Percentiles rank a stretch among this genome's conserved stretches.
phyloP scores from a whole-genome alignment of 2,888 invertebrate species.

The Ormia ochracea region DNA sequence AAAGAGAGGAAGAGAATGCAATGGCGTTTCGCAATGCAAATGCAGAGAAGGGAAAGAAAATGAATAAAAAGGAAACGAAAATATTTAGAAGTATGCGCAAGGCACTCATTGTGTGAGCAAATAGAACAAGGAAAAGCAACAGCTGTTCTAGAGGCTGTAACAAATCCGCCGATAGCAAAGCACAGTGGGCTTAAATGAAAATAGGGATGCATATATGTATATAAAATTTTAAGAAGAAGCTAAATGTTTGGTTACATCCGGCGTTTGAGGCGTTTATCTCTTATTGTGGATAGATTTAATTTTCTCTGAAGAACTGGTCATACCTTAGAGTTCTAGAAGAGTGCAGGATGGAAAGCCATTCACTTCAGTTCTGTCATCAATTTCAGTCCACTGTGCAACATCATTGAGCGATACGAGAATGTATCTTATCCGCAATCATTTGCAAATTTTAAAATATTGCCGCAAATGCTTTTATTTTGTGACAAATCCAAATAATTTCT shows the following conservation, averaged over 20 bases:
- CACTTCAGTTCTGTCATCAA: no score
- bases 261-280: no score
- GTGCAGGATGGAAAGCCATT: no score
- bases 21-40: neutral
- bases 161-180: neutral
- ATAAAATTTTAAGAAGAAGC: no score
- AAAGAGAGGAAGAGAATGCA: neutral
- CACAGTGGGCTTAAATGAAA: neutral
- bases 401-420: neutral
- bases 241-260: no score
- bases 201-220: neutral
- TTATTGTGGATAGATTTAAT: no score
- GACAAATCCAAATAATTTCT: conserved; percentile 8
- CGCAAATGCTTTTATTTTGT: conserved; percentile 22
- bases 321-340: no score
- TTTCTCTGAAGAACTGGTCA: no score
- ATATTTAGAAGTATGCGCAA: neutral
- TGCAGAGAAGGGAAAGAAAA: neutral
- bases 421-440: neutral
- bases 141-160: conserved; percentile 30
- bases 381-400: neutral
- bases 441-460: conserved; percentile 1
- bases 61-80: neutral
- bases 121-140: neutral
- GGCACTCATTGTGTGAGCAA: neutral